Evolutionary conservation across 1,140 invertebrate species (phyloP).

Genomic region (Wasmannia auropunctata): DNA sequence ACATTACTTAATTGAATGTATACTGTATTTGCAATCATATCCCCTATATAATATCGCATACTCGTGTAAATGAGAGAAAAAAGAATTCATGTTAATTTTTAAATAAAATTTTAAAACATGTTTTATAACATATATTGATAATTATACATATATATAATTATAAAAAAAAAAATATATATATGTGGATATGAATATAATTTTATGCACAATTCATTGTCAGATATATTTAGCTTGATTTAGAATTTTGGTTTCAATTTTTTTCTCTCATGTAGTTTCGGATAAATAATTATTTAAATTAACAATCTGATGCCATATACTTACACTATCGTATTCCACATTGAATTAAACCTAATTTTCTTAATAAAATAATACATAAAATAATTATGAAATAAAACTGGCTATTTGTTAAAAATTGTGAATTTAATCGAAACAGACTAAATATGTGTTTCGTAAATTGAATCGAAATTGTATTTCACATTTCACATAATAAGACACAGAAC

Average conservation of each 20-base stretch:
- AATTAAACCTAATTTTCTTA: conserved; percentile 6
- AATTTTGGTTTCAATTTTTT: background rate
- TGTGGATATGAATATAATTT: no score
- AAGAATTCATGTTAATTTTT: no score
- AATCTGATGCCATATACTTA: conserved; percentile 12
- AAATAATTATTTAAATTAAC: conserved; percentile 12
- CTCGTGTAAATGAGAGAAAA: background rate
- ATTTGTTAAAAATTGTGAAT: background rate
- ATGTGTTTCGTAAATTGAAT: background rate
- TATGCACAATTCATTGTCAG: no score
- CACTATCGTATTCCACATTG: conserved; percentile 9
- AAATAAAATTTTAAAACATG: no score
- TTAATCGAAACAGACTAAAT: background rate
- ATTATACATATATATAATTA: no score
- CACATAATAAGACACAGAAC: background rate
- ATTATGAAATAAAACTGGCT: conserved; percentile 1
- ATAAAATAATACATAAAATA: background rate
- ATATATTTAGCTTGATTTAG: background rate
- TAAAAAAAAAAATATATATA: no score
- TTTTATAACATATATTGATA: no score
- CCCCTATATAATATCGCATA: no score
- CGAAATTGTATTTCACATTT: conserved; percentile 17
- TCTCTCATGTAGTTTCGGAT: background rate
- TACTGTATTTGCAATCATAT: conserved; percentile 5
- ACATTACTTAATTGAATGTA: background rate